A percentile compares a stretch with the other conserved stretches of the same genome.
Conservation (phyloP, 2,888 invertebrate species). For the Lithophane ornitopus region DNA sequence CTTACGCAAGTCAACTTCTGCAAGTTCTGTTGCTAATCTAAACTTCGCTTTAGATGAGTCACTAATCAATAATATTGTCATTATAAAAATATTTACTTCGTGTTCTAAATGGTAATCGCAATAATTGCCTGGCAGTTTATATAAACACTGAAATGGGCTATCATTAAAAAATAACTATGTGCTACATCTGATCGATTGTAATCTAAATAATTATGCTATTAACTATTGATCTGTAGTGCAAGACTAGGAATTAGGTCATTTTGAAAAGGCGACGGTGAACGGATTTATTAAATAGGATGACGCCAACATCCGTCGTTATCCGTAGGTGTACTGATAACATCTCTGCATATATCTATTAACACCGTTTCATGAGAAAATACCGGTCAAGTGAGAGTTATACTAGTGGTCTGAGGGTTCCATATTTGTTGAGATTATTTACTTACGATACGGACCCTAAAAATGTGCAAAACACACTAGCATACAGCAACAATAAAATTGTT, state of each 20-base stretch:
- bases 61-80: neutral
- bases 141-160: neutral
- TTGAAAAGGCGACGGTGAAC: neutral
- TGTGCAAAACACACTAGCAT: neutral
- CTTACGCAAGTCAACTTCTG: neutral
- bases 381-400: no score
- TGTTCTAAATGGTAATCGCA: neutral
- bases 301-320: neutral
- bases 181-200: neutral
- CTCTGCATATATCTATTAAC: neutral
- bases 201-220: neutral
- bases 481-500: neutral
- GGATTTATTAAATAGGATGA: conserved; percentile 6
- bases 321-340: conserved; percentile 11
- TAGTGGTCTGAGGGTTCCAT: neutral
- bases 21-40: neutral
- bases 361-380: neutral
- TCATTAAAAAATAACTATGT: neutral
- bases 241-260: conserved; percentile 9
- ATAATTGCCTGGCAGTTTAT: neutral
- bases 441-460: neutral
- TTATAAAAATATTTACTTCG: neutral
- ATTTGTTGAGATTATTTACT: neutral
- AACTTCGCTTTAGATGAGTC: neutral
- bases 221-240: no score